phyloP scores from a whole-genome alignment of 2,797 vertebrate species.

The Acrossocheilus wenchowensis region DNA sequence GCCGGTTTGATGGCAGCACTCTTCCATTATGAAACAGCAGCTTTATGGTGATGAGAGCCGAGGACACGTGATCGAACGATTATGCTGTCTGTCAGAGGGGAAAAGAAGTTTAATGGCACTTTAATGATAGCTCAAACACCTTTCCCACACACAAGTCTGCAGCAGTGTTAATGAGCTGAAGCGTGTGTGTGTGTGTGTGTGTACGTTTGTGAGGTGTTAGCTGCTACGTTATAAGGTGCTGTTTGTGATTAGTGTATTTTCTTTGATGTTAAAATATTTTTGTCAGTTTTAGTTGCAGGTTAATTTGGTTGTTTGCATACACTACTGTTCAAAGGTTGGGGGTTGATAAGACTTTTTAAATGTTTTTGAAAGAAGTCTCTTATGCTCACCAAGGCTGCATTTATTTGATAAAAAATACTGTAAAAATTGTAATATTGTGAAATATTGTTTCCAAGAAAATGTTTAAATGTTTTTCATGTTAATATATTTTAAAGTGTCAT shows the following conservation, averaged over 20 bases:
- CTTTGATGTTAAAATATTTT: not conserved
- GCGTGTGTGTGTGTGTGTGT: not conserved
- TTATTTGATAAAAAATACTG: not conserved
- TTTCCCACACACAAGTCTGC: constrained; percentile 9
- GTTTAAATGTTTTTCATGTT: not conserved
- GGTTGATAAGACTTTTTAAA: not conserved
- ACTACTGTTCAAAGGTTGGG: not conserved
- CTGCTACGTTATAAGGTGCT: not conserved
- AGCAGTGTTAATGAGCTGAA: not conserved
- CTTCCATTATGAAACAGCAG: constrained; percentile 36
- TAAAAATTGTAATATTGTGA: not conserved
- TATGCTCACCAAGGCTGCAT: not conserved
- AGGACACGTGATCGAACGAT: constrained; percentile 30
- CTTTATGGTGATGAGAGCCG: constrained; percentile 20
- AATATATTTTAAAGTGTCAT: not conserved
- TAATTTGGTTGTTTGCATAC: not conserved
- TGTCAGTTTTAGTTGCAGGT: not conserved
- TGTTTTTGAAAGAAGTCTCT: not conserved
- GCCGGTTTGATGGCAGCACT: constrained; percentile 9
- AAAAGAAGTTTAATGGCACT: constrained; percentile 29
- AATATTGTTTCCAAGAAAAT: not conserved
- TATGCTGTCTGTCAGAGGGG: constrained; percentile 35
- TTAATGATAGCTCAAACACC: constrained; percentile 32
- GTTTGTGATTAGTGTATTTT: constrained; percentile 12
- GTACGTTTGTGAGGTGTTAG: not conserved